Evolutionary conservation across 2,797 vertebrate species (phyloP), one percentile per base, ranked within the genome.

Genomic region (Enteromius thamalakanensis): DNA sequence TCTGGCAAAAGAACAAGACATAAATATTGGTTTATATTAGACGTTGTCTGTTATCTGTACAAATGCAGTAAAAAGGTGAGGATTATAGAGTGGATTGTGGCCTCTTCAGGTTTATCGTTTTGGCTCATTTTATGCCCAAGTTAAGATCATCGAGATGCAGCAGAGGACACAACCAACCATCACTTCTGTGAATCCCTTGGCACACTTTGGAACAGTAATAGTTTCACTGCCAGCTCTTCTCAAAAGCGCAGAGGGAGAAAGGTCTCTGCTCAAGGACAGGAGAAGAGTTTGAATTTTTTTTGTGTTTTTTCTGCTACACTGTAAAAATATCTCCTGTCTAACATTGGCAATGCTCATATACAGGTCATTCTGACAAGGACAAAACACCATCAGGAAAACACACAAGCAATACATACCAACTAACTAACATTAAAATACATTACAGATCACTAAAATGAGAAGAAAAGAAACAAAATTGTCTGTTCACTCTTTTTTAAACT

Each of bases 191-290:
- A 45, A 34, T 55, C 64, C 51, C 40, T 55, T 60, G 49, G 74
- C 82, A 62, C 15, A 4, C 53, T 15, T 64, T 71, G 32, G 1
- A 68, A 32, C 34, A 23, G 74, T 29, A 26, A 37, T 37, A 76
- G 47, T 26, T 23, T 75, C 62, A 83, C 40, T 58, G 74, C 74
- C 64, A 58, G 72, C 64, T 58, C 64, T 67, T 68, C 34, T 76
- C 17, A 67, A 23, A 67, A 83, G 21, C 45, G 26, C 0, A 2
- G 51, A 83, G 81, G 19, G 21, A 70, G 64, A 64, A 26, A 5
- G 26, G 21, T 67, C 75, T 77, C 70, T 49, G 70, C 70, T 55
- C 37, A 58, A 45, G 17, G 11, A 1, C 23, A 34, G 19, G 29
- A 37, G 32, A 34, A 51, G 2, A 62, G 45, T 34, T 37, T 0